Percentiles rank a stretch among this genome's conserved stretches.
Evolutionary conservation across 2,113 vertebrate genomes (phyloP).

Genomic region (Petrocephalus microphthalmus): DNA sequence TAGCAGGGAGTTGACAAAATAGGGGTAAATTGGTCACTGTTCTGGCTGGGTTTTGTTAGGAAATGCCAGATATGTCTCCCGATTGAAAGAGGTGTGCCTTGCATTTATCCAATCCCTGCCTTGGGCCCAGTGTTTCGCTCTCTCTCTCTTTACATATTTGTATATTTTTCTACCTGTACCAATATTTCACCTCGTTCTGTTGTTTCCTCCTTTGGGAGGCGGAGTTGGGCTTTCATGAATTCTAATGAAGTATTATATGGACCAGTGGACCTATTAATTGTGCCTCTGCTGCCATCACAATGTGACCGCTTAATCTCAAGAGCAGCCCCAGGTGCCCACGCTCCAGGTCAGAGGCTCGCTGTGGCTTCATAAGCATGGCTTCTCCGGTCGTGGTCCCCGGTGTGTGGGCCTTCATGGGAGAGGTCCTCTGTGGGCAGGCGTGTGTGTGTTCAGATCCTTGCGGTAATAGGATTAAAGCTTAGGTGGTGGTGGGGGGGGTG

Average conservation of each 20-base stretch:
- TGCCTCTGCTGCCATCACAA: conserved; percentile 72
- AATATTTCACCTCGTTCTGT: conserved; percentile 4
- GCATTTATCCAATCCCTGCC: conserved; percentile 12
- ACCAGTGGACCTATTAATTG: conserved; percentile 90
- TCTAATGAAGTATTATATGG: conserved; percentile 79
- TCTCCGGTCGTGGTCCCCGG: too few relatives aligned
- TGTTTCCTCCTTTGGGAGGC: conserved; percentile 42
- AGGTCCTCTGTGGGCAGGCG: not conserved
- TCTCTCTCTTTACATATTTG: not conserved
- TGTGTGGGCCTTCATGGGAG: not conserved
- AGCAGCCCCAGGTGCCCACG: conserved; percentile 46
- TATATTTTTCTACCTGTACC: conserved; percentile 3
- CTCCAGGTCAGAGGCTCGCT: conserved; percentile 15
- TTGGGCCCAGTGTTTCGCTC: not conserved
- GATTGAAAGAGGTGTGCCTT: conserved; percentile 30
- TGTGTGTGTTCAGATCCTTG: not conserved
- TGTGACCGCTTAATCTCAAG: conserved; percentile 69
- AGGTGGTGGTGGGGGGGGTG: not conserved
- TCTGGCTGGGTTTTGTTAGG: not conserved
- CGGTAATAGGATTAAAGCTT: not conserved
- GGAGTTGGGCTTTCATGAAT: conserved; percentile 55
- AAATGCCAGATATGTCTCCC: not conserved
- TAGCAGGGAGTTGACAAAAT: not conserved
- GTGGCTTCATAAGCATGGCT: conserved; percentile 8
- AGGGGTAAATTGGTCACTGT: not conserved